Base-by-base conservation (phyloP, 2,797 vertebrate species). In the Danio tinwini region DNA sequence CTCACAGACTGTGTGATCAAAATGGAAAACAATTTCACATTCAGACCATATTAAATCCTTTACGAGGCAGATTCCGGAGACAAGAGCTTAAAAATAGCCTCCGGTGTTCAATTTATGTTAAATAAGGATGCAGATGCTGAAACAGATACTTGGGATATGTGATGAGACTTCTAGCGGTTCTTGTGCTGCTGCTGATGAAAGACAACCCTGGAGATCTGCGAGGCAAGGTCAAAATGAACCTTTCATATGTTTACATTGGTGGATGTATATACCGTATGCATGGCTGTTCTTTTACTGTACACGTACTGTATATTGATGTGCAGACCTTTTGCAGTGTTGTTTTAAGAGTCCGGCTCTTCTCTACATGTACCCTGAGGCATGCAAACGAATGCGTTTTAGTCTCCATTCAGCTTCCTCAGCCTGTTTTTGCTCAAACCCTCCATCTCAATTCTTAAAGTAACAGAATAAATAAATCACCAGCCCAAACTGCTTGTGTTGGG, bases 311-410 rank as follows among this genome's bases (percentile, higher is more conserved):
- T 55, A 5, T 76, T 17, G 37, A 2, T 42, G 47, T 50, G 17
- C 76, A 68, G 62, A 76, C 29, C 69, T 59, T 39, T 85, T 88
- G 89, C 86, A 87, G 86, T 88, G 45, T 88, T 88, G 88, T 88
- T 87, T 84, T 84, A 85, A 89, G 83, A 84, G 76, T 83, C 76
- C 82, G 82, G 76, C 76, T 76, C 71, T 78, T 85, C 83, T 89
- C 89, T 56, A 29, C 29, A 88, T 89, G 85, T 88, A 87, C 88
- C 88, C 87, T 81, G 49, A 84, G 82, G 87, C 86, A 85, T 80
- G 62, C 52, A 76, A 62, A 76, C 70, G 10, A 0, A 86, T 78
- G 68, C 75, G 44, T 65, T 68, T 29, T 64, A 62, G 72, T 73
- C 70, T 74, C 59, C 73, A 10, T 68, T 44, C 80, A 74, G 74